These are phyloP conservation scores for Muschampia plurimacula DNA, from an alignment of 2,888 invertebrate species.

Conservation along the genomic window DNA sequence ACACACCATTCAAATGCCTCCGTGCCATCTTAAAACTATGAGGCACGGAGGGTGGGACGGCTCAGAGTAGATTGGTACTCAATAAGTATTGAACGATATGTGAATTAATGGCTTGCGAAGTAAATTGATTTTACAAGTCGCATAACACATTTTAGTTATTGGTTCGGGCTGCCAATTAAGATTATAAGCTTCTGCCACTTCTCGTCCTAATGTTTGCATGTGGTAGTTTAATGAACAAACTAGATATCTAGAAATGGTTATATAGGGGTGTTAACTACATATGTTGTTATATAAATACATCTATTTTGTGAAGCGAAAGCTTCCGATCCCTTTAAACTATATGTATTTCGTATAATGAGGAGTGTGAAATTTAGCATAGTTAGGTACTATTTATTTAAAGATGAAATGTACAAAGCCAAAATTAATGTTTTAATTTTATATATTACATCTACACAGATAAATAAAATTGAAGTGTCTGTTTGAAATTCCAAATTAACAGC, in stretches of 20 bases:
- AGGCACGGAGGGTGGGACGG: slow-evolving; percentile 52
- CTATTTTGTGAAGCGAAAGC: too few relatives aligned
- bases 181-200: slow-evolving; percentile 39
- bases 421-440: too few relatives aligned
- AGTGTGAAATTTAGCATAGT: too few relatives aligned
- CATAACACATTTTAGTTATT: slow-evolving; percentile 51
- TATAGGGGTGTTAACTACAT: neutral
- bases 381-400: too few relatives aligned
- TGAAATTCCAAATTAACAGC: too few relatives aligned
- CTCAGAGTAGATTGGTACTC: slow-evolving; percentile 53
- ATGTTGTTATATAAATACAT: too few relatives aligned
- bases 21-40: slow-evolving; percentile 43
- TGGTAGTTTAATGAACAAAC: slow-evolving; percentile 2
- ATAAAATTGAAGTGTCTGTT: too few relatives aligned
- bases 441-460: too few relatives aligned
- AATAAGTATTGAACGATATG: slow-evolving; percentile 73
- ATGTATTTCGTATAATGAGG: too few relatives aligned
- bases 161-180: slow-evolving; percentile 45
- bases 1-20: slow-evolving; percentile 58
- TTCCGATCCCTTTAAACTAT: too few relatives aligned
- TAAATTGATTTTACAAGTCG: slow-evolving; percentile 77
- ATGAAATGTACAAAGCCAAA: too few relatives aligned
- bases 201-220: slow-evolving; percentile 24
- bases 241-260: neutral
- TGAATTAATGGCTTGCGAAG: slow-evolving; percentile 80